Evolutionary conservation across 2,888 invertebrate species (phyloP).

Genomic region (Timema podura): DNA sequence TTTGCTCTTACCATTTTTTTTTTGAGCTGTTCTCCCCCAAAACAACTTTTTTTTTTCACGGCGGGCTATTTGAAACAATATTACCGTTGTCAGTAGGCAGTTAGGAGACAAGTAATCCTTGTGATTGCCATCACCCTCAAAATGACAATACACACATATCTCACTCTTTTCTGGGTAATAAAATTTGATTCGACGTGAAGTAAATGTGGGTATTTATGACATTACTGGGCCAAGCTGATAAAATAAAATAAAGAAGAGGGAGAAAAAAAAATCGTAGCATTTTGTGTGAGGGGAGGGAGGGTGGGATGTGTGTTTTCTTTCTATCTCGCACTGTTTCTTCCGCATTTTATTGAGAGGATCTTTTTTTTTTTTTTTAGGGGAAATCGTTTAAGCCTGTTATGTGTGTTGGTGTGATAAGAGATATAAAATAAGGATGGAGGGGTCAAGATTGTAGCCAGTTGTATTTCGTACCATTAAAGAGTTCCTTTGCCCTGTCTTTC

Average conservation of each 20-base stretch:
- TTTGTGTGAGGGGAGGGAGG: neutral
- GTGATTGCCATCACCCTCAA: too few species aligned
- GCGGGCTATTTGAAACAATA: slow-evolving; percentile 25
- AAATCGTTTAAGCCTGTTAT: too few species aligned
- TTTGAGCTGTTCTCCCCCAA: too few species aligned
- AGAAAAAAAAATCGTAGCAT: neutral
- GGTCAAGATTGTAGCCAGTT: too few species aligned
- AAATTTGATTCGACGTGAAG: slow-evolving; percentile 32
- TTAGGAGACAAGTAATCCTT: slow-evolving; percentile 4
- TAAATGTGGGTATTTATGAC: slow-evolving; percentile 32
- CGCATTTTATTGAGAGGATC: slow-evolving; percentile 2
- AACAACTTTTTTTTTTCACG: too few species aligned
- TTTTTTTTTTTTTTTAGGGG: neutral
- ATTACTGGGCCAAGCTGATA: slow-evolving; percentile 21
- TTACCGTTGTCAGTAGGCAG: slow-evolving; percentile 27
- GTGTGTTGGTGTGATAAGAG: too few species aligned
- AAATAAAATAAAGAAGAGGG: slow-evolving; percentile 11
- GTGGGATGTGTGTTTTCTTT: neutral
- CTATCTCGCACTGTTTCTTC: slow-evolving; percentile 10
- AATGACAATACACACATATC: too few species aligned
- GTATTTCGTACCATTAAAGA: too few species aligned
- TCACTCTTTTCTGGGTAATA: slow-evolving; percentile 21
- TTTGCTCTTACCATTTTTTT: too few species aligned
- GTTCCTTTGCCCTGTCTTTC: too few species aligned
- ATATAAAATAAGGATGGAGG: too few species aligned